phyloP scores from a whole-genome alignment of 2,888 invertebrate species.

The Pycnomerus fuliginosus region DNA sequence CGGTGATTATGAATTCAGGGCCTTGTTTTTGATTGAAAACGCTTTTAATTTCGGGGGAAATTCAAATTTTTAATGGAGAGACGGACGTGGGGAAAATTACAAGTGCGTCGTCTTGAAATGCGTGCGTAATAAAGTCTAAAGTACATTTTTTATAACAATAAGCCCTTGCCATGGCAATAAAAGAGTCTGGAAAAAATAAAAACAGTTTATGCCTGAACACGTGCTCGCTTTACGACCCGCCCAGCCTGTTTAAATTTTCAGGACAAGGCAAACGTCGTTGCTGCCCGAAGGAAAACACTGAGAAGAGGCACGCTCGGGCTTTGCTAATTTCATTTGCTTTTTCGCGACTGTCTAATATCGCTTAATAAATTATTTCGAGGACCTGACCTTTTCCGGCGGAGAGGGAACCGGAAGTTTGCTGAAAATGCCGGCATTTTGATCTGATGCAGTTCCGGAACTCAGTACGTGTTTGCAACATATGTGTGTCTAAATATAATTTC shows the following conservation, averaged over 20 bases:
- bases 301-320: conserved; percentile 18
- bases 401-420: not conserved
- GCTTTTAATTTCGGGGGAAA: conserved; percentile 29
- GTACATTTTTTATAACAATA: conserved; percentile 33
- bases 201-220: conserved; percentile 44
- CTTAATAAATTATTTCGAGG: conserved; percentile 21
- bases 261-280: conserved; percentile 34
- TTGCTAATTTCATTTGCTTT: conserved; percentile 25
- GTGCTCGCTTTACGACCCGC: conserved; percentile 40
- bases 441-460: too few relatives aligned
- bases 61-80: conserved; percentile 25
- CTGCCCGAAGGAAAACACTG: conserved; percentile 19
- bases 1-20: conserved; percentile 32
- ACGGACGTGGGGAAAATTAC: conserved; percentile 10
- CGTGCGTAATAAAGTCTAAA: conserved; percentile 28
- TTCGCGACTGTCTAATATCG: conserved; percentile 24
- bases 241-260: conserved; percentile 42
- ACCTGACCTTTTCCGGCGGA: not conserved
- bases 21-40: conserved; percentile 30
- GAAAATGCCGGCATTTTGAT: too few relatives aligned
- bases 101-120: conserved; percentile 20
- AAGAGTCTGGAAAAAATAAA: conserved; percentile 40
- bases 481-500: too few relatives aligned
- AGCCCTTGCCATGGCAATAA: conserved; percentile 29
- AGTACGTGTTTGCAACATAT: too few relatives aligned